Evolutionary conservation across 2,888 invertebrate genomes (phyloP).

Genomic region (Morpho achilles): DNA sequence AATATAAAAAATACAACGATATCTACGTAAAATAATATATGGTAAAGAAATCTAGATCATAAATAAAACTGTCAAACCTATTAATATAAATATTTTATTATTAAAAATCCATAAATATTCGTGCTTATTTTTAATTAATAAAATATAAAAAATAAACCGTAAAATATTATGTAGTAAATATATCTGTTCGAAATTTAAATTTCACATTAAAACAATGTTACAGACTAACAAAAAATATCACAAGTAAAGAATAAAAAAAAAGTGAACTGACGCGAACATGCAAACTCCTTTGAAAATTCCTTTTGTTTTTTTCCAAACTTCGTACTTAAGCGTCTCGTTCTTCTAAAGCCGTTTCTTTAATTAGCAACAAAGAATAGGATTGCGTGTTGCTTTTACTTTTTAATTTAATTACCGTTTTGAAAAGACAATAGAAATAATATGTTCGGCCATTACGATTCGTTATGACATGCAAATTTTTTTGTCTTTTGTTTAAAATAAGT

Average conservation of each 20-base stretch:
- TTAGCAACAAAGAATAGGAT: constrained; percentile 72
- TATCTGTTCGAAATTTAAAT: background rate
- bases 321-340: constrained; percentile 72
- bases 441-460: constrained; percentile 58
- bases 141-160: too few relatives aligned
- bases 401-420: constrained; percentile 65
- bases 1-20: too few relatives aligned
- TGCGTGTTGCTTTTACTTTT: constrained; percentile 73
- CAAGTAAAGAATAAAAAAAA: constrained; percentile 35
- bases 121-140: too few relatives aligned
- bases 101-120: background rate
- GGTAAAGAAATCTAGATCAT: too few relatives aligned
- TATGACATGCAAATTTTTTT: constrained; percentile 58
- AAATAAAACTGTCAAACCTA: too few relatives aligned
- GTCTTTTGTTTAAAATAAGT: constrained; percentile 32
- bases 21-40: too few relatives aligned
- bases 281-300: constrained; percentile 55
- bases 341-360: constrained; percentile 68
- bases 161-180: too few relatives aligned
- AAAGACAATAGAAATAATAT: constrained; percentile 68
- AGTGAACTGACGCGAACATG: constrained; percentile 55
- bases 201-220: constrained; percentile 5
- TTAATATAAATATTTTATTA: too few relatives aligned
- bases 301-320: constrained; percentile 69
- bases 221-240: constrained; percentile 2